These are phyloP conservation scores for Sepiola atlantica DNA, from an alignment of 2,888 invertebrate species.

Conservation along the genomic window DNA sequence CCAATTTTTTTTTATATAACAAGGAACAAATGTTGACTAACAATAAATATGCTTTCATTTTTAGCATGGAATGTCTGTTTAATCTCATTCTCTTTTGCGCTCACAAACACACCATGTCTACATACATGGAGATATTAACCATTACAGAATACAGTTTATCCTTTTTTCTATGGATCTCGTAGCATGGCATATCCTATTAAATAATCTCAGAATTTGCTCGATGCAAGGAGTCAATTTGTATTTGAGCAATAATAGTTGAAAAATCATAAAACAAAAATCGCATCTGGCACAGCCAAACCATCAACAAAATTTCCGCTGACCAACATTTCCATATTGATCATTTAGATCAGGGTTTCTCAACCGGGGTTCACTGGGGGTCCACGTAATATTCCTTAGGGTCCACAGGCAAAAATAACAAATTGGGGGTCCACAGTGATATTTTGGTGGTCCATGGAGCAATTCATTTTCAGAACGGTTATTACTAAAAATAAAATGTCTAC, in stretches of 20 bases:
- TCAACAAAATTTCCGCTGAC: neutral
- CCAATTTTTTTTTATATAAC: neutral
- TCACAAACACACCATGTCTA: too few species aligned
- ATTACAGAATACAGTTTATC: too few species aligned
- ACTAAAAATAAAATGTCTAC: too few species aligned
- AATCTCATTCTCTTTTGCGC: neutral
- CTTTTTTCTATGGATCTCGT: neutral
- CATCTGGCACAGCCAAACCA: neutral
- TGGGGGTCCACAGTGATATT: too few species aligned
- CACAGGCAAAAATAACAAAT: too few species aligned
- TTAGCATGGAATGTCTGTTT: neutral
- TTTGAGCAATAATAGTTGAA: neutral
- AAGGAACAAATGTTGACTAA: neutral
- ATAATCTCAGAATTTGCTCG: neutral
- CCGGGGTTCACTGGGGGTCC: too few species aligned
- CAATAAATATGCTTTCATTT: neutral
- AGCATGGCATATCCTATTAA: neutral
- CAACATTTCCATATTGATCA: neutral
- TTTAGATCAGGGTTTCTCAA: too few species aligned
- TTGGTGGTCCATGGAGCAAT: too few species aligned
- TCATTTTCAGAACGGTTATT: too few species aligned
- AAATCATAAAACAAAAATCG: neutral
- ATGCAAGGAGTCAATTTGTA: neutral
- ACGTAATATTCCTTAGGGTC: too few species aligned
- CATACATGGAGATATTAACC: too few species aligned